A percentile compares a stretch with the other conserved stretches of the same genome.
These are phyloP conservation scores for Romanogobio albipinnatus DNA, from an alignment of 2,113 vertebrate species.

Conservation along the genomic window DNA sequence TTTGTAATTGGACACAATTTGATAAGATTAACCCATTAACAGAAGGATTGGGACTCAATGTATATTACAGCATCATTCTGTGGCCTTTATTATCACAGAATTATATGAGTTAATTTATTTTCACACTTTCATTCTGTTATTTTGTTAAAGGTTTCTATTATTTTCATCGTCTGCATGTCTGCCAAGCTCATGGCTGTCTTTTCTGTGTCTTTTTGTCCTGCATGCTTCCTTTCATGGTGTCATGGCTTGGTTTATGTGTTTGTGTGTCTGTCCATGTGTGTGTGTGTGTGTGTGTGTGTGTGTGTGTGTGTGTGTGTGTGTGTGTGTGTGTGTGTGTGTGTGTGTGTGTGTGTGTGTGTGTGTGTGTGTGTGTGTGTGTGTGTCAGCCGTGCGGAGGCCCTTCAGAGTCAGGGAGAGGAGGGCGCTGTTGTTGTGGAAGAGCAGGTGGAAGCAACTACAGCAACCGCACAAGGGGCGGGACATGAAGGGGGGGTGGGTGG, in stretches of 20 bases:
- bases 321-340: background rate
- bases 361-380: background rate
- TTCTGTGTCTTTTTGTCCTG: constrained; percentile 38
- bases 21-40: background rate
- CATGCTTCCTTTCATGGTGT: constrained; percentile 42
- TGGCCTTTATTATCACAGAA: background rate
- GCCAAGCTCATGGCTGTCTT: background rate
- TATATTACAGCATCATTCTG: background rate
- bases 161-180: constrained; percentile 44
- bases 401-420: constrained; percentile 69
- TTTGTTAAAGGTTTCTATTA: constrained; percentile 43
- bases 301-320: constrained; percentile 44
- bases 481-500: constrained; percentile 58
- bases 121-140: constrained; percentile 54
- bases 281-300: background rate
- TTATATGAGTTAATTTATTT: constrained; percentile 29
- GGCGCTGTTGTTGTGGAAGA: constrained; percentile 57
- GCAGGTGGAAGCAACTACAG: constrained; percentile 53
- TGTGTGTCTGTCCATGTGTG: background rate
- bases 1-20: background rate
- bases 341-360: constrained; percentile 43
- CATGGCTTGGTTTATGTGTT: constrained; percentile 49
- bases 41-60: background rate
- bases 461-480: constrained; percentile 60
- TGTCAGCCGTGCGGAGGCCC: constrained; percentile 73